Base-by-base conservation (phyloP, 2,113 vertebrate genomes). In the Zosterops japonicus region DNA sequence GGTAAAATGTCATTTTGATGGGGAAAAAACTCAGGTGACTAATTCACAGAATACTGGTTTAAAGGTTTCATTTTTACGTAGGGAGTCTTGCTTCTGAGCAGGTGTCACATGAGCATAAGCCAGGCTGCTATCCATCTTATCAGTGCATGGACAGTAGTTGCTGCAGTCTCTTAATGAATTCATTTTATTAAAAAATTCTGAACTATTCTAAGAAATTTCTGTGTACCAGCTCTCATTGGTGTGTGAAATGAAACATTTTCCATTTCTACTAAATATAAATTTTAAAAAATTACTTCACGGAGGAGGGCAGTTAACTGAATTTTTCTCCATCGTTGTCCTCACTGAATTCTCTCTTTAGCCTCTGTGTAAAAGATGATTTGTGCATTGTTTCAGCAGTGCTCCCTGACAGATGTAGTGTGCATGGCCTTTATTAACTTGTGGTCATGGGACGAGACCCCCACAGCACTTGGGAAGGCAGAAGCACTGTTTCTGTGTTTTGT, bases 401-500 rank as follows among this genome's bases (percentile, higher is more conserved):
- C 13, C 55, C 21, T 64, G 44, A 28, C n/a, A 64, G 29, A 64
- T 20, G 28, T 9, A 25, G 53, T 18, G 36, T 39, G 27, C 14
- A n/a, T 3, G 27, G 12, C 18, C 29, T 59, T 81, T 18, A 3
- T 42, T 59, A 80, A 36, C 6, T 27, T 78, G 31, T 24, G 36
- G 14, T 31, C 0, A 0, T 25, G 50, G 31, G 44, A 89, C 46
- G 46, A 68, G 27, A 12, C 2, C 6, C 15, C 35, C 12, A 5
- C 31, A 44, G 47, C 23, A 2, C 57, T 18, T 53, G 46, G 46
- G 55, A 78, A 77, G 56, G 19, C 33, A 67, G 72, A 75, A 27
- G 12, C 29, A 18, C 4, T 60, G 12, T 12, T 84, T 28, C 23
- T 74, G 28, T 61, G 22, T 4, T 49, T 42, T 72, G 50, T 23